Conservation (phyloP, 92 coral and sea anemone species). For the Phenganax subtilis region DNA sequence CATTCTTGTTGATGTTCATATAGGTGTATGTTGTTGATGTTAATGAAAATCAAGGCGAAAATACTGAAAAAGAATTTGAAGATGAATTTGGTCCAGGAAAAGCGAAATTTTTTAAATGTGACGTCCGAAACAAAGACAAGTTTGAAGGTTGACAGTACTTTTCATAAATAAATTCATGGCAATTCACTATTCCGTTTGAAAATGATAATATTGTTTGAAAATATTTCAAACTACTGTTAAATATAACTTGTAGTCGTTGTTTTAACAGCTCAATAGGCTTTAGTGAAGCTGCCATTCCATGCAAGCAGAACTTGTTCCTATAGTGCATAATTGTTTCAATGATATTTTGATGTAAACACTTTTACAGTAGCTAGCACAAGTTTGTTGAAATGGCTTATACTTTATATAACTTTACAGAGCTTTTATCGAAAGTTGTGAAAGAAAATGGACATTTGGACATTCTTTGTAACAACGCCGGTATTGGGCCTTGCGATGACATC, state of each 20-base stretch:
- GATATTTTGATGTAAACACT: too few species aligned
- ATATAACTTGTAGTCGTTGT: too few species aligned
- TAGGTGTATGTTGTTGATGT: not conserved
- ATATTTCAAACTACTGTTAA: too few species aligned
- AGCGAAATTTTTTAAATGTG: not conserved
- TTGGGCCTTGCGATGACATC: not conserved
- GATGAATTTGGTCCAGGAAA: conserved; percentile 9
- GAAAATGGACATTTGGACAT: conserved; percentile 13
- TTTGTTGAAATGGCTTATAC: too few species aligned
- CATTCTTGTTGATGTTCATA: not conserved
- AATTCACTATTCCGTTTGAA: too few species aligned
- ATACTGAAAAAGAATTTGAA: not conserved
- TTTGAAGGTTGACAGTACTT: not conserved
- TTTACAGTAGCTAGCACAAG: too few species aligned
- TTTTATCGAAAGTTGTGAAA: not conserved
- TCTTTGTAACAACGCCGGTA: conserved; percentile 18
- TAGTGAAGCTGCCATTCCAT: too few species aligned
- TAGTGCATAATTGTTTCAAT: too few species aligned
- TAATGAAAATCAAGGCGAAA: not conserved
- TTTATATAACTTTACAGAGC: not conserved
- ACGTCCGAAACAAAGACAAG: not conserved
- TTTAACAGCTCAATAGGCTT: too few species aligned
- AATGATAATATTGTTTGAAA: too few species aligned
- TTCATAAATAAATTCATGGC: not conserved
- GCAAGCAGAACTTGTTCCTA: too few species aligned